Evolutionary conservation across 2,797 vertebrate genomes (phyloP), one percentile per base, ranked within the genome.

Genomic region (Sus cebifrons): DNA sequence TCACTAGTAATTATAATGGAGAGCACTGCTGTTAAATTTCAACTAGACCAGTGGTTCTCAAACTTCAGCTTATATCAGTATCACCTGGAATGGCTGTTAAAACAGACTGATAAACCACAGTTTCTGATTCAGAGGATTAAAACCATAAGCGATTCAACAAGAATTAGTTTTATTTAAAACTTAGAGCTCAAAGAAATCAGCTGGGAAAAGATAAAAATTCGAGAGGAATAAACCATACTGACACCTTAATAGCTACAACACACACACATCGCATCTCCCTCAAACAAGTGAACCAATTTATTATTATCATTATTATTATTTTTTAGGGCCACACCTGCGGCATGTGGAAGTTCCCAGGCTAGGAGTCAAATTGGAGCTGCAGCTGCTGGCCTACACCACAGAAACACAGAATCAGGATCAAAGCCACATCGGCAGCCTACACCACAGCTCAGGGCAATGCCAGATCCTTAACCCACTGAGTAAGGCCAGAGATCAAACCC

Each of bases 11-110:
- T 60, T 86, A 87, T 20, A 89, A 64, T 2, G 12, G 23, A 94
- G 20, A 93, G 79, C 15, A 81, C 11, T 71, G 36, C 52, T 64
- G 32, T 85, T 85, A 88, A 71, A 91, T 86, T 86, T 91, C 84
- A 91, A 96, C 40, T 74, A 54, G 6, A 74, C 87, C 62, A 77
- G 14, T 70, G 27, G 23, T 67, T 86, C 60, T 32, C 74, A 88
- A 89, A 94, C 40, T 93, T 93, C 15, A 78, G 81, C 64, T 82
- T 86, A 18, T 54, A 91, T 86, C 85, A 84, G 25, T 87, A 95
- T 58, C 75, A 83, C 56, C 64, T 85, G 18, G n/a, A 92, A 65
- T 20, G 36, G 52, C 82, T 78, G 29, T 89, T 95, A 56, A 86
- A 95, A 49, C 67, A 71, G 27, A 85, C 8, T 71, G 36, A 29